A percentile compares a stretch with the other conserved stretches of the same genome.
phyloP scores from a whole-genome alignment of 2,797 vertebrate genomes.

The Leptodactylus fallax region DNA sequence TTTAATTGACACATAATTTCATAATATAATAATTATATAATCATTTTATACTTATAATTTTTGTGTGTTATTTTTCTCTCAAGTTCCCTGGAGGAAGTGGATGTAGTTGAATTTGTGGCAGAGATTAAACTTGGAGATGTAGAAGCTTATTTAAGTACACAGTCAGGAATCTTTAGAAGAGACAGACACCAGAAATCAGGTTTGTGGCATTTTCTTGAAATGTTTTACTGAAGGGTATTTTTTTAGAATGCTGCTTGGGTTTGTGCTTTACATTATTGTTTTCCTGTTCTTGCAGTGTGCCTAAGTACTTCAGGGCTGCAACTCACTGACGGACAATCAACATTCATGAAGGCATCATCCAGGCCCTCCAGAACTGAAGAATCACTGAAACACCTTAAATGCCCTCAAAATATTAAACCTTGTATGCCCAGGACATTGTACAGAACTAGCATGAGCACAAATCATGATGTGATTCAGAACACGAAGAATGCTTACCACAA shows the following conservation, averaged over 20 bases:
- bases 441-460: slow-evolving; percentile 24
- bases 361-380: neutral
- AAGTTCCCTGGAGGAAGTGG: slow-evolving; percentile 66
- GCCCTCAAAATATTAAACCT: slow-evolving; percentile 6
- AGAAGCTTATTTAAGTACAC: slow-evolving; percentile 1
- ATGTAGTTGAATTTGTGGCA: slow-evolving; percentile 73
- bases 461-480: neutral
- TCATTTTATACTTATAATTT: neutral
- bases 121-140: slow-evolving; percentile 72
- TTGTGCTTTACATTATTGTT: neutral
- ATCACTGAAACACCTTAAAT: neutral
- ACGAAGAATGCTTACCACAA: neutral
- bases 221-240: neutral
- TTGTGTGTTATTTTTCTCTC: neutral
- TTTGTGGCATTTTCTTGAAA: neutral
- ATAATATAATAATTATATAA: too few relatives aligned
- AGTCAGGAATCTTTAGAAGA: slow-evolving; percentile 63
- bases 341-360: neutral
- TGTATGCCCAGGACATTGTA: slow-evolving; percentile 27
- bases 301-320: slow-evolving; percentile 51
- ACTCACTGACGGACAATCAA: slow-evolving; percentile 37
- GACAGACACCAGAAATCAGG: slow-evolving; percentile 65
- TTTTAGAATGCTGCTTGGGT: too few relatives aligned
- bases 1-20: too few relatives aligned
- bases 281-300: slow-evolving; percentile 38